These are phyloP conservation scores for Amblyornis subalaris DNA, from an alignment of 2,113 vertebrate species.

Conservation along the genomic window DNA sequence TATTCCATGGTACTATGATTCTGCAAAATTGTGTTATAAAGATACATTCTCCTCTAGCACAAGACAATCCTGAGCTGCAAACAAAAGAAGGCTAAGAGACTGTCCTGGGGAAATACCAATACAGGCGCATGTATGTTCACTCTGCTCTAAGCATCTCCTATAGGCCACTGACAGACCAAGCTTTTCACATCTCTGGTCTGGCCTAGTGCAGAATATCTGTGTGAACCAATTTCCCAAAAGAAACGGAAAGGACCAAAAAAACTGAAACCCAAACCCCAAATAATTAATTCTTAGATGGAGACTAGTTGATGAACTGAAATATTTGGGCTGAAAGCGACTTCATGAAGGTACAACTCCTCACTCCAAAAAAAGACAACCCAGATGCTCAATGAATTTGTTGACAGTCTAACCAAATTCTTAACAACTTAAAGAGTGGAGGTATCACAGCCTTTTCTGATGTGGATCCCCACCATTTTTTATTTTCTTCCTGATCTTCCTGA, in stretches of 20 bases:
- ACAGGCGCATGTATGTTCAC: not conserved
- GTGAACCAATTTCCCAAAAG: not conserved
- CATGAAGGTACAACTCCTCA: not conserved
- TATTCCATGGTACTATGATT: not conserved
- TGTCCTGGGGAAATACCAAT: not conserved
- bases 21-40: not conserved
- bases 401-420: not conserved
- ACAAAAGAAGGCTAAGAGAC: not conserved
- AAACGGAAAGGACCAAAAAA: not conserved
- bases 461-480: not conserved
- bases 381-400: not conserved
- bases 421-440: not conserved
- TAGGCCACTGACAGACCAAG: not conserved
- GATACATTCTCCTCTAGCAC: not conserved
- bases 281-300: not conserved
- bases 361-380: not conserved
- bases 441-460: not conserved
- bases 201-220: not conserved
- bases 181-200: not conserved
- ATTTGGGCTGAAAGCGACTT: not conserved
- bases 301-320: not conserved
- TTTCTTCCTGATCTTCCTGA: not conserved
- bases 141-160: not conserved
- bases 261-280: not conserved
- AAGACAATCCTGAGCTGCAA: not conserved